These are phyloP conservation scores for Scartelaos histophorus DNA, from an alignment of 2,113 vertebrate genomes.

Conservation along the genomic window DNA sequence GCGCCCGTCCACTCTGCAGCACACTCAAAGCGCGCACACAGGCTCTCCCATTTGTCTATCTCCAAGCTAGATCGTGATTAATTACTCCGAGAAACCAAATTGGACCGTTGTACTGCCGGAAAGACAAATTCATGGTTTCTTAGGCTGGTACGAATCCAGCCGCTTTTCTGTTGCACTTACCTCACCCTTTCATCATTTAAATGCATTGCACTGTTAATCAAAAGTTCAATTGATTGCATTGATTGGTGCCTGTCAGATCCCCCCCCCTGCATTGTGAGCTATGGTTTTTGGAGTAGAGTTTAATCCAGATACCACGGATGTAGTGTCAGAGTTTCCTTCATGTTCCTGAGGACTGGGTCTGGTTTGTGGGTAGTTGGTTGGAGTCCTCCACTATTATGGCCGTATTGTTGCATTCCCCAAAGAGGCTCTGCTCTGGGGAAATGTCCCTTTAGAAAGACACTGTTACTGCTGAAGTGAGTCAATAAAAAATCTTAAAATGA, in stretches of 20 bases:
- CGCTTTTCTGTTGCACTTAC: conserved; percentile 24
- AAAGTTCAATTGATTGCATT: conserved; percentile 51
- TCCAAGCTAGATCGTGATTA: conserved; percentile 25
- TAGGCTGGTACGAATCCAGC: conserved; percentile 34
- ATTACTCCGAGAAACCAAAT: conserved; percentile 21
- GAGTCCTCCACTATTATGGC: conserved; percentile 1
- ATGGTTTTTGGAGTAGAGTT: conserved; percentile 7
- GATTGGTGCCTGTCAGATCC: conserved; percentile 8
- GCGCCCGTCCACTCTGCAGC: conserved; percentile 33
- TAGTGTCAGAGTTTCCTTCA: conserved; percentile 33
- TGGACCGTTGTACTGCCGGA: conserved; percentile 16
- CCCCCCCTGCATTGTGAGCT: conserved; percentile 22
- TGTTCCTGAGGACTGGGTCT: neutral
- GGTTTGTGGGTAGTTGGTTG: conserved; percentile 36
- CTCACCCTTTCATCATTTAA: conserved; percentile 49
- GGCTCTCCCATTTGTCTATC: neutral
- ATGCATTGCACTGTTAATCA: conserved; percentile 53
- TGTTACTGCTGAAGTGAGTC: conserved; percentile 18
- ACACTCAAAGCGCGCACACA: conserved; percentile 20
- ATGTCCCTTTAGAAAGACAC: conserved; percentile 7
- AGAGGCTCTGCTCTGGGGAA: conserved; percentile 18
- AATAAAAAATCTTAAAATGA: neutral
- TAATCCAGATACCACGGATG: neutral
- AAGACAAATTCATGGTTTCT: conserved; percentile 38
- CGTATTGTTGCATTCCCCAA: conserved; percentile 18